These are phyloP conservation scores for Palloptera scutellata DNA, from an alignment of 2,888 invertebrate genomes.

Conservation along the genomic window DNA sequence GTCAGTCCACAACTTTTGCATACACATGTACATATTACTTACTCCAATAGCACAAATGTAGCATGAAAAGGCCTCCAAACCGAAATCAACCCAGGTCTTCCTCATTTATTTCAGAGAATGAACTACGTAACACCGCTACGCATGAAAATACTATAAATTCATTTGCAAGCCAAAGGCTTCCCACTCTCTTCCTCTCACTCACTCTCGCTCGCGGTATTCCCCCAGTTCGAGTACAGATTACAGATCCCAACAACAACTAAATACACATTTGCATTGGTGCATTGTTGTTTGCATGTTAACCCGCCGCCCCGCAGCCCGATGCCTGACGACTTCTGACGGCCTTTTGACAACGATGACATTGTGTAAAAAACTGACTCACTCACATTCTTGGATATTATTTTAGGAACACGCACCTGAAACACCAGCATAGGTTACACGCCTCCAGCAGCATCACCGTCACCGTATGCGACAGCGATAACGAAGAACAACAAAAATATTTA, in stretches of 20 bases:
- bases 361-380: not conserved
- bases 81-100: too few relatives aligned
- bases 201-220: too few relatives aligned
- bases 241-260: slow-evolving; percentile 36
- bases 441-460: slow-evolving; percentile 5
- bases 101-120: too few relatives aligned
- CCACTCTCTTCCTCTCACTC: too few relatives aligned
- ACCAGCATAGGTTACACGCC: slow-evolving; percentile 43
- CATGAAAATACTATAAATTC: too few relatives aligned
- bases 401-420: slow-evolving; percentile 49
- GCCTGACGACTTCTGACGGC: not conserved
- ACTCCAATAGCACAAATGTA: too few relatives aligned
- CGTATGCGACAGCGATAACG: not conserved
- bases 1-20: too few relatives aligned
- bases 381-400: not conserved
- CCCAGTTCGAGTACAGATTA: too few relatives aligned
- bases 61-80: too few relatives aligned
- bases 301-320: not conserved
- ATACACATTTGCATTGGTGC: slow-evolving; percentile 24
- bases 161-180: too few relatives aligned
- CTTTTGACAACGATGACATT: not conserved
- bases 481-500: slow-evolving; percentile 9
- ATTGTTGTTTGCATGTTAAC: not conserved
- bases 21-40: too few relatives aligned
- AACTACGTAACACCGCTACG: too few relatives aligned